Evolutionary conservation across 2,888 invertebrate species (phyloP).

Genomic region (Brachypalpus laphriformis): DNA sequence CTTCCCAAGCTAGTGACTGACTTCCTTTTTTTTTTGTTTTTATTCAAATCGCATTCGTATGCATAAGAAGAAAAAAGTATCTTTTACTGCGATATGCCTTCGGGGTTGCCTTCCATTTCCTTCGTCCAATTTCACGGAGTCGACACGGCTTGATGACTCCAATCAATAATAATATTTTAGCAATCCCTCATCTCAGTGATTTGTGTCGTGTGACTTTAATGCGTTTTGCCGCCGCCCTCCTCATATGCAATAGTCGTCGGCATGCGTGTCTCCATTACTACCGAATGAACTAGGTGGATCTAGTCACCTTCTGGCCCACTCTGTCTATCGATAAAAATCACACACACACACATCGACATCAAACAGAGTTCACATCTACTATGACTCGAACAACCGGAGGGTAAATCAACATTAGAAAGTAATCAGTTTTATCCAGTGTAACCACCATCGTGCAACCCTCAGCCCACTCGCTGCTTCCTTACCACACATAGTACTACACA

Average conservation of each 20-base stretch:
- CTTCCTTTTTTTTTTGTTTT: neutral
- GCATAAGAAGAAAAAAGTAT: neutral
- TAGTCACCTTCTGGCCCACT: neutral
- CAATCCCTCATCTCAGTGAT: slow-evolving; percentile 49
- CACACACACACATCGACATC: slow-evolving; percentile 13
- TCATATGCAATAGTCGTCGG: neutral
- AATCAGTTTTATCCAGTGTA: slow-evolving; percentile 75
- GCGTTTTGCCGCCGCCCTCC: slow-evolving; percentile 5
- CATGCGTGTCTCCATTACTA: slow-evolving; percentile 50
- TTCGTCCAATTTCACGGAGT: slow-evolving; percentile 26
- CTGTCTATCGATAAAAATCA: slow-evolving; percentile 28
- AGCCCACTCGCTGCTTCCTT: neutral
- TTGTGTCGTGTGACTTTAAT: slow-evolving; percentile 67
- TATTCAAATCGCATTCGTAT: neutral
- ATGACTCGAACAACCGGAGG: slow-evolving; percentile 60
- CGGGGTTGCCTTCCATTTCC: neutral
- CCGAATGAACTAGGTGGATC: slow-evolving; percentile 42
- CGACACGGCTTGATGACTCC: slow-evolving; percentile 63
- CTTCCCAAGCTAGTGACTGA: neutral
- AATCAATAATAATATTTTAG: slow-evolving; percentile 70
- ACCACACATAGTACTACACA: slow-evolving; percentile 9
- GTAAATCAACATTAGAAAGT: slow-evolving; percentile 75
- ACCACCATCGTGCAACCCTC: slow-evolving; percentile 39
- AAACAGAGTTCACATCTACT: slow-evolving; percentile 50
- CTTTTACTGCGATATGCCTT: neutral